Base-by-base conservation (phyloP, 1,140 invertebrate species). In the Pissodes strobi region DNA sequence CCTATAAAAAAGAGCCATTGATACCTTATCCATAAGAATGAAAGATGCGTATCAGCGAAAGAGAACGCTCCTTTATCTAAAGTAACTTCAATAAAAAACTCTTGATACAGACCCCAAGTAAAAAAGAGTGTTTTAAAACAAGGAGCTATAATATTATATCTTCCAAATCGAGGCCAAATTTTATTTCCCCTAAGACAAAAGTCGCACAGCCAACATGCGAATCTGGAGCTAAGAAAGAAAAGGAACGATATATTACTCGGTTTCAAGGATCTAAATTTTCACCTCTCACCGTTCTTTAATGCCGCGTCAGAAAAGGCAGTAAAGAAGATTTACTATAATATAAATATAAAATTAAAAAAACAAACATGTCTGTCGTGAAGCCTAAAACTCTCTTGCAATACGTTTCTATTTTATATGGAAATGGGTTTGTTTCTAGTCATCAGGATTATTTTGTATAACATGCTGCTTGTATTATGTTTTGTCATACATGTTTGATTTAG, bases 51-150 rank as follows among this genome's bases (percentile, higher is more conserved):
- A 62, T 62, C 59, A 53, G 49, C 43, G 49, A 49, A 59, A 60
- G 21, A 43, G 12, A 43, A 43, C 2, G 19, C 38, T 38, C 22
- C n/a, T 56, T 43, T 56, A 43, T 56, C 21, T 43, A 43, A 56
- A 56, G 57, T 12, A n/a, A 61, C 46, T 61, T 19, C 30, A 61
- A 51, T 61, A 61, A 61, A 61, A 51, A 39, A 52, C 25, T 52
- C 12, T 34, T 49, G 30, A 49, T 61, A 61, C 22, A 45, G 49
- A n/a, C 37, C 49, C 48, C 21, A 18, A 62, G 39, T 52, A 52
- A 61, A n/a, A n/a, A 61, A 53, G 49, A 62, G 48, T 53, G 30
- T 62, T 62, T 62, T 62, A 62, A 62, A 62, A 51, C 48, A 53
- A 52, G 39, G n/a, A 45, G 48, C 48, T 22, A 53, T 51, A 51